These are phyloP conservation scores for Melanotaenia duboulayi DNA, from an alignment of 2,113 vertebrate genomes.

Conservation along the genomic window DNA sequence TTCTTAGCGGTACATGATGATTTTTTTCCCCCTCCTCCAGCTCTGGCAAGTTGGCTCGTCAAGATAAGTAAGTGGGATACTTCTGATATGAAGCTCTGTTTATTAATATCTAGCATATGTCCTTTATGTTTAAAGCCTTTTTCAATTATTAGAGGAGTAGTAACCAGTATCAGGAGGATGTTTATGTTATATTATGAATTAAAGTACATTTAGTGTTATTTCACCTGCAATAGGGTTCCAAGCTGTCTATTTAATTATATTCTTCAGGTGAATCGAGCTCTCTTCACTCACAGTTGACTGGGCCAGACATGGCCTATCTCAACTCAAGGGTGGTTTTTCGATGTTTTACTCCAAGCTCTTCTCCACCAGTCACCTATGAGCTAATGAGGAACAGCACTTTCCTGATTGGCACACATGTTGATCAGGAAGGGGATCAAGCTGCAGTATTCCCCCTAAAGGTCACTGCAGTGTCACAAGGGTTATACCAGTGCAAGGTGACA, in stretches of 20 bases:
- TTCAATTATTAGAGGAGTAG: neutral
- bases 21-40: slow-evolving; percentile 73
- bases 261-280: slow-evolving; percentile 53
- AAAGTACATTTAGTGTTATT: too few relatives aligned
- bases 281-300: slow-evolving; percentile 54
- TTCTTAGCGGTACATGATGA: neutral
- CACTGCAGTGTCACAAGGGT: slow-evolving; percentile 50
- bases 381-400: slow-evolving; percentile 47
- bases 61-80: slow-evolving; percentile 61
- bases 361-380: slow-evolving; percentile 59
- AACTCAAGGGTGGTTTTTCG: slow-evolving; percentile 47
- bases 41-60: slow-evolving; percentile 48
- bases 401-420: neutral
- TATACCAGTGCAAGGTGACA: slow-evolving; percentile 69
- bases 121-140: neutral
- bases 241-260: neutral
- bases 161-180: neutral
- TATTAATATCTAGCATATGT: neutral
- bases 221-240: neutral
- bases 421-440: slow-evolving; percentile 5
- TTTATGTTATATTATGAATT: too few relatives aligned
- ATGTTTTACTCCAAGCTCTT: slow-evolving; percentile 44
- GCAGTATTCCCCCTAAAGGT: slow-evolving; percentile 57
- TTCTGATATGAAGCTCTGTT: neutral
- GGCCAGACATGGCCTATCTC: slow-evolving; percentile 72